Base-by-base conservation (phyloP, 2,113 vertebrate genomes). In the Hoplias malabaricus region DNA sequence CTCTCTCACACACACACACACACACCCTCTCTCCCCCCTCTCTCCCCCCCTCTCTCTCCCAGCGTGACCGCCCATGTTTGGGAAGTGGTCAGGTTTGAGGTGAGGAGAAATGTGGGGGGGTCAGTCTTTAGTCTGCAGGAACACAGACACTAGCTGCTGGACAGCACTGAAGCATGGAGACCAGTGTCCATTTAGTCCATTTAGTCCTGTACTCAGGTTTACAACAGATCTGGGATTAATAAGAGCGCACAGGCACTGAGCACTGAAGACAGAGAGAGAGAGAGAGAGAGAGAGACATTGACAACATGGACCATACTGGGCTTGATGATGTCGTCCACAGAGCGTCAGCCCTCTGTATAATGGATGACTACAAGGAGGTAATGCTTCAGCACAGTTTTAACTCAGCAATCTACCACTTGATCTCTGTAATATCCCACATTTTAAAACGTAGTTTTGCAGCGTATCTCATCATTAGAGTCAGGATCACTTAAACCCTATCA, bases 351-450 rank as follows among this genome's bases (percentile, higher is more conserved):
- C 86, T 93, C n/a, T 89, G 91, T 81, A 75, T 88, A 59, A 90
- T 86, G 81, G 95, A 94, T 50, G 90, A 91, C 93, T 96, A 96
- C 89, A 97, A 94, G 89, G 94, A 96, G 96, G 96, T 98, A 96
- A 95, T 92, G 73, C n/a, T n/a, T n/a, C n/a, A n/a, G n/a, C n/a
- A n/a, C n/a, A n/a, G n/a, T n/a, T n/a, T n/a, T n/a, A n/a, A n/a
- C n/a, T n/a, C n/a, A n/a, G n/a, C n/a, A n/a, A n/a, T n/a, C n/a
- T n/a, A n/a, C n/a, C 25, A 62, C 57, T 23, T 63, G 34, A 8
- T 36, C 34, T 36, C 8, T 36, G 8, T 29, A 56, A 65, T 12
- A 50, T 27, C 46, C 10, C 31, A 31, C 42, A 4, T 50, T 27
- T 69, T 29, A 54, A 31, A 31, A 38, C n/a, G 62, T 21, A n/a